A percentile compares a stretch with the other conserved stretches of the same genome.
Evolutionary conservation across 2,888 invertebrate genomes (phyloP).

Genomic region (Drosophila niveifrons): DNA sequence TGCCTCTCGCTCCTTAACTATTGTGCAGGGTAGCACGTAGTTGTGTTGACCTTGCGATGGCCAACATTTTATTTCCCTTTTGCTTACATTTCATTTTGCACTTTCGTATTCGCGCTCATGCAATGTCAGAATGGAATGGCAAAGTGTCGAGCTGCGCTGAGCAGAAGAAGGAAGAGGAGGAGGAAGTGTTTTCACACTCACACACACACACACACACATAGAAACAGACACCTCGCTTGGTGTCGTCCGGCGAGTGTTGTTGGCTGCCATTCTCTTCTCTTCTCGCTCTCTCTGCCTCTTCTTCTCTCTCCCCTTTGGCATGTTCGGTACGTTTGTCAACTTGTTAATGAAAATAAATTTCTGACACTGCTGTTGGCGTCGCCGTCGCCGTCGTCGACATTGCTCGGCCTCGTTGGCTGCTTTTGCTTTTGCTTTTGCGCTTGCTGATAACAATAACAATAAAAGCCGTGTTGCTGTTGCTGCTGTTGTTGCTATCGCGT

Average conservation of each 20-base stretch:
- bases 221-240: not conserved
- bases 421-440: constrained; percentile 4
- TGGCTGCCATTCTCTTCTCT: not conserved
- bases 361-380: constrained; percentile 39
- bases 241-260: not conserved
- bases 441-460: constrained; percentile 60
- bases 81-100: constrained; percentile 22
- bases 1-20: too few relatives aligned
- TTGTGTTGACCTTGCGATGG: constrained; percentile 1
- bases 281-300: too few relatives aligned
- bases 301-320: constrained; percentile 13
- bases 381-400: constrained; percentile 20
- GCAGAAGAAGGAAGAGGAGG: not conserved
- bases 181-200: not conserved
- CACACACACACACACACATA: not conserved
- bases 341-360: constrained; percentile 78
- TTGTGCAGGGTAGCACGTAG: not conserved
- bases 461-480: constrained; percentile 35
- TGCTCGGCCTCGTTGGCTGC: constrained; percentile 19
- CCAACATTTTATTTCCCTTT: not conserved
- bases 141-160: too few relatives aligned
- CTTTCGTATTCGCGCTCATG: constrained; percentile 1
- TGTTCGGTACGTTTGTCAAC: constrained; percentile 43
- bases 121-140: not conserved
- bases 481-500: constrained; percentile 29